These are phyloP conservation scores for Netelia virgata DNA, from an alignment of 2,888 invertebrate species.

Conservation along the genomic window DNA sequence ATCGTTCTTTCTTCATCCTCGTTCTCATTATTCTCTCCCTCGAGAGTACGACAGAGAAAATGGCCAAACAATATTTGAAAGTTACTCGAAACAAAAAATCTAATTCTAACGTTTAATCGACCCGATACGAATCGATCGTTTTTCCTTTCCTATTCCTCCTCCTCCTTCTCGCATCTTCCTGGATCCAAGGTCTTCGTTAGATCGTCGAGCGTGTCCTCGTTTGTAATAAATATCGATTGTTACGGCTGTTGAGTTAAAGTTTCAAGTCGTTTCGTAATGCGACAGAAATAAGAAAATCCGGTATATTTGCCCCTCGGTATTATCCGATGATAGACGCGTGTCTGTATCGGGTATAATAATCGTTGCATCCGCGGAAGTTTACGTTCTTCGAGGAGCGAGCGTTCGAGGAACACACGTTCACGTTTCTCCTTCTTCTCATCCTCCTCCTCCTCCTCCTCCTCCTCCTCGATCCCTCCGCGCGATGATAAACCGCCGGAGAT, in stretches of 20 bases:
- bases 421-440: background rate
- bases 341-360: background rate
- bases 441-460: background rate
- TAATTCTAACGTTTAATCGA: slow-evolving; percentile 21
- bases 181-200: slow-evolving; percentile 11
- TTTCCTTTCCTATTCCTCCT: background rate
- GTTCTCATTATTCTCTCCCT: background rate
- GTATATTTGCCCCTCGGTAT: no score
- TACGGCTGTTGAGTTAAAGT: no score
- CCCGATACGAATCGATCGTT: background rate
- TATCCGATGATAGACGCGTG: background rate
- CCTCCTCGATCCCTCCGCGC: slow-evolving; percentile 46
- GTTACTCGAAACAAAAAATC: background rate
- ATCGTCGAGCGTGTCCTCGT: background rate
- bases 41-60: background rate
- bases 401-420: background rate
- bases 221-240: background rate
- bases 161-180: background rate
- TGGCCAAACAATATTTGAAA: background rate
- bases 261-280: no score
- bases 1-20: slow-evolving; percentile 6
- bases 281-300: no score
- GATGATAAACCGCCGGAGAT: slow-evolving; percentile 47
- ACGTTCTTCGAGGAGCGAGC: slow-evolving; percentile 28
- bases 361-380: slow-evolving; percentile 46